These are phyloP conservation scores for Bombycilla garrulus DNA, from an alignment of 2,113 vertebrate genomes.

Conservation along the genomic window DNA sequence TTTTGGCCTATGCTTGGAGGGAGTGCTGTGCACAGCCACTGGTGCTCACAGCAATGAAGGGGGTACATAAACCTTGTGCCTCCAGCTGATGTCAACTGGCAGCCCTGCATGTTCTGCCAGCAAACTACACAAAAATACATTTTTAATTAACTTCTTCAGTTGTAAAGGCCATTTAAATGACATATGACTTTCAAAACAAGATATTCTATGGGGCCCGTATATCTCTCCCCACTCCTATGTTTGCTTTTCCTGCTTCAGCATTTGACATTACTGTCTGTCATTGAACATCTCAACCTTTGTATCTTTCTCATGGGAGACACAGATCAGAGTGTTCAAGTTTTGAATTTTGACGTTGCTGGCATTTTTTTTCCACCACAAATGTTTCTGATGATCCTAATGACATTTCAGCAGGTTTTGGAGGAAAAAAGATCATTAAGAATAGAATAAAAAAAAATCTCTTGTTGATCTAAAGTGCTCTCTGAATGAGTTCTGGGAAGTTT, in stretches of 20 bases:
- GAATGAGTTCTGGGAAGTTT: neutral
- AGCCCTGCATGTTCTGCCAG: neutral
- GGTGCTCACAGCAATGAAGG: neutral
- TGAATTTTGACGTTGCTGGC: neutral
- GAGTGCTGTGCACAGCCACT: neutral
- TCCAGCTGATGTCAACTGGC: neutral
- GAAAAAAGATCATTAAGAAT: neutral
- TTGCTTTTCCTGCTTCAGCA: constrained; percentile 18
- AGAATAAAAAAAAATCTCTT: neutral
- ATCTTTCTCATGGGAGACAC: neutral
- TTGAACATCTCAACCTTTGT: constrained; percentile 22
- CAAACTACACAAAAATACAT: neutral
- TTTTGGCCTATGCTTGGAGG: neutral
- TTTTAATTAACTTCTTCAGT: neutral
- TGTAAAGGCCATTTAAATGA: constrained; percentile 13
- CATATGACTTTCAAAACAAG: constrained; percentile 29
- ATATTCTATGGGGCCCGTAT: neutral
- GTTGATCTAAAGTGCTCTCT: neutral
- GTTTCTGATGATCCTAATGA: neutral
- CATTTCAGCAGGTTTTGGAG: neutral
- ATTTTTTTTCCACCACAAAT: neutral
- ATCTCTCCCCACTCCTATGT: neutral
- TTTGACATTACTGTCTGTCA: constrained; percentile 49
- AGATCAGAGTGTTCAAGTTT: constrained; percentile 24
- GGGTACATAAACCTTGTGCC: neutral